Base-by-base conservation (phyloP, 1,140 invertebrate genomes). In the Ceratoteleas bidentatus region DNA sequence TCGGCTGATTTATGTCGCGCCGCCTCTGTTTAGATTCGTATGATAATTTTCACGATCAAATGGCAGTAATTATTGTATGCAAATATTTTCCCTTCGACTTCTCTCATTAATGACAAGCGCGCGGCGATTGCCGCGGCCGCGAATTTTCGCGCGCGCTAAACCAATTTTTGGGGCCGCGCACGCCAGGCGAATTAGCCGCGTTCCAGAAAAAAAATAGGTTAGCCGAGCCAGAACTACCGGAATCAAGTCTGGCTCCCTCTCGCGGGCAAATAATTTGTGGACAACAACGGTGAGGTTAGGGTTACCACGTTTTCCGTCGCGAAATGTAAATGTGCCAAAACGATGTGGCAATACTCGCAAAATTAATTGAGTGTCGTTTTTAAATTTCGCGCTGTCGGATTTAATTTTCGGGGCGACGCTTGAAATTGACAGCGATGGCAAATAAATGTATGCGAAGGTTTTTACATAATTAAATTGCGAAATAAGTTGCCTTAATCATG, bases 21-120 rank as follows among this genome's bases (percentile, higher is more conserved):
- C 68, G 65, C 74, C 77, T 84, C 77, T 81, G 82, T 84, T 84
- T 84, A 84, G 77, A 80, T 84, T 84, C 77, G 73, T 74, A 84
- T 84, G 76, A 80, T 77, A 84, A 84, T 84, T 84, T 84, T 77
- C 77, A 78, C 68, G 82, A 84, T 80, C 77, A 80, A 80, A 84
- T 81, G 77, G 77, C 68, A 81, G 69, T 84, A 78, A 81, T 84
- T 81, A 84, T 78, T 81, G 77, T 81, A 84, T 84, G 82, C 82
- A 81, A 84, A 84, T 75, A 84, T 84, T 84, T 81, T 81, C 77
- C 78, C 82, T 84, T 84, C 70, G 75, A 24, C 24, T 24, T 77
- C 81, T 78, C 77, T 84, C 82, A 78, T 84, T 84, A 84, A 81
- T 78, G 82, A 81, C 77, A 78, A 84, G 65, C 74, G 68, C 58